Evolutionary conservation across 2,113 vertebrate species (phyloP).

Genomic region (Grammomys dolichurus): DNA sequence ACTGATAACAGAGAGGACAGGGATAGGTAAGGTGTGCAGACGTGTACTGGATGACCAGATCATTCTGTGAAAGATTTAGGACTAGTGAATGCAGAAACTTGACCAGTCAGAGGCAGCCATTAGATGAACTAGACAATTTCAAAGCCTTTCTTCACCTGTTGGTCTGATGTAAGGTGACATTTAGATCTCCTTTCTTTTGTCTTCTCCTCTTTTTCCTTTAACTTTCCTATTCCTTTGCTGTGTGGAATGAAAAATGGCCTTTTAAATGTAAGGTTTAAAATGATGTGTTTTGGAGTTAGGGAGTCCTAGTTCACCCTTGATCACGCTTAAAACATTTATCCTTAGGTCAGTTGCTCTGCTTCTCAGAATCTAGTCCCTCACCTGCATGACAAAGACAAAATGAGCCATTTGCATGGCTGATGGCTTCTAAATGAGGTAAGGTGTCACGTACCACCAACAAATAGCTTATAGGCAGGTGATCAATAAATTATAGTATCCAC

Average conservation of each 20-base stretch:
- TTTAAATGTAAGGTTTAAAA: not conserved
- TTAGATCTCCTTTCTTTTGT: not conserved
- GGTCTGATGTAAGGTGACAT: not conserved
- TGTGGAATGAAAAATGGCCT: not conserved
- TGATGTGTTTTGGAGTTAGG: not conserved
- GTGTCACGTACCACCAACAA: not conserved
- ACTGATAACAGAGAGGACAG: not conserved
- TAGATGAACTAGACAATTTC: conserved; percentile 7
- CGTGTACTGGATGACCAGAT: not conserved
- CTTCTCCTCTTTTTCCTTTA: not conserved
- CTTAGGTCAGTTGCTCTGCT: not conserved
- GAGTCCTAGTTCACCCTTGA: not conserved
- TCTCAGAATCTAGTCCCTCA: not conserved
- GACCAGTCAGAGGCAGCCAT: not conserved
- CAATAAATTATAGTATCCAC: not conserved
- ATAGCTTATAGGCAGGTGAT: not conserved
- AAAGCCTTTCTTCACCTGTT: not conserved
- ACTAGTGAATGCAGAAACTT: not conserved
- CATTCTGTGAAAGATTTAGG: not conserved
- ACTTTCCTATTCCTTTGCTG: not conserved
- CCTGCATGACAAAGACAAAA: not conserved
- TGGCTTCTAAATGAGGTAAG: not conserved
- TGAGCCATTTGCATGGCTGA: not conserved
- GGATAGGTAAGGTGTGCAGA: not conserved
- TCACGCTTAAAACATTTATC: not conserved